Conservation (phyloP, 2,113 vertebrate species). For the Rynchops niger region DNA sequence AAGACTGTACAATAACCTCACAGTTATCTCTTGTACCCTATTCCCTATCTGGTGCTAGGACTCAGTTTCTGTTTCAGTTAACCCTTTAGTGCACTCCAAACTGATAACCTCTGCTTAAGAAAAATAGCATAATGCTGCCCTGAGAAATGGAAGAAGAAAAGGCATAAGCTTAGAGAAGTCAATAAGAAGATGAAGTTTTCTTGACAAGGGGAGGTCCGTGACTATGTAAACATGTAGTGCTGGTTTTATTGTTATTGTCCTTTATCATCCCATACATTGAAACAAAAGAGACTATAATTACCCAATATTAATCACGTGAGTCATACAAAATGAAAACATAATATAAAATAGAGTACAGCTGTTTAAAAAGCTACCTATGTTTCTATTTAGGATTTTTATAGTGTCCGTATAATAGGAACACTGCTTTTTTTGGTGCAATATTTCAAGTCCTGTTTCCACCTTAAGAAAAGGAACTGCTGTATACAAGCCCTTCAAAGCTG, state of each 20-base stretch:
- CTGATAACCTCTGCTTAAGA: background rate
- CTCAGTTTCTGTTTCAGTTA: constrained; percentile 27
- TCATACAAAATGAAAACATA: background rate
- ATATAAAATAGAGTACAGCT: background rate
- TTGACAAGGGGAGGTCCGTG: background rate
- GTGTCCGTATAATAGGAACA: background rate
- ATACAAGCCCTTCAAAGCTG: background rate
- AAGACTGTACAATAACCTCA: background rate
- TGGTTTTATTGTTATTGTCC: background rate
- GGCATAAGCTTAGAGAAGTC: background rate
- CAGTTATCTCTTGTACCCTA: background rate
- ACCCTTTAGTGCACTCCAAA: background rate
- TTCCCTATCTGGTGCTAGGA: background rate
- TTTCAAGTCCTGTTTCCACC: background rate
- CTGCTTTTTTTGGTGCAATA: background rate
- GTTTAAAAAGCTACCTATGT: background rate
- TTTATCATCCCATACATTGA: background rate
- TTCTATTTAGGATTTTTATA: background rate
- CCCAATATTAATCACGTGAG: background rate
- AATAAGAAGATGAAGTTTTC: background rate
- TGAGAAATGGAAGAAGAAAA: background rate
- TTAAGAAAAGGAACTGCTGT: background rate
- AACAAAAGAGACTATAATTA: background rate
- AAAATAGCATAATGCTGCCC: background rate
- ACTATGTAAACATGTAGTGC: background rate